These are phyloP conservation scores for Meteorus colon DNA, from an alignment of 2,888 invertebrate genomes.

Conservation along the genomic window DNA sequence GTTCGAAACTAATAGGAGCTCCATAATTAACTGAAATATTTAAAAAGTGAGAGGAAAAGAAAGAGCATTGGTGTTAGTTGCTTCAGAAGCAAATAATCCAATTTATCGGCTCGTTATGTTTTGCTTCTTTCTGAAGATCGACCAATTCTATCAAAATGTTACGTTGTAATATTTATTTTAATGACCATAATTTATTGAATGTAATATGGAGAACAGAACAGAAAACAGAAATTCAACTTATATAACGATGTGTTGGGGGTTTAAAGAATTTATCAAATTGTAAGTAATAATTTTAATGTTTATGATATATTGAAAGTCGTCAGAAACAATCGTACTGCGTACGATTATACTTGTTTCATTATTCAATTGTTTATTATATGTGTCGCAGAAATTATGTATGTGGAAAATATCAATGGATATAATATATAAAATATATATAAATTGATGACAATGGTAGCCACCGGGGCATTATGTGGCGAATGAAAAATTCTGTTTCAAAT, in stretches of 20 bases:
- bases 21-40: not conserved
- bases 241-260: slow-evolving; percentile 29
- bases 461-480: slow-evolving; percentile 31
- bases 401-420: slow-evolving; percentile 11
- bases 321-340: slow-evolving; percentile 30
- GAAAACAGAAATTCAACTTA: not conserved
- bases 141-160: slow-evolving; percentile 36
- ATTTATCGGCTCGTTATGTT: slow-evolving; percentile 28
- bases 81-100: slow-evolving; percentile 12
- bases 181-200: slow-evolving; percentile 15
- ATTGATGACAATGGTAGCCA: slow-evolving; percentile 19
- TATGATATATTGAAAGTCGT: slow-evolving; percentile 26
- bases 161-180: slow-evolving; percentile 31
- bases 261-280: slow-evolving; percentile 27
- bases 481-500: slow-evolving; percentile 25
- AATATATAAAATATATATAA: not conserved
- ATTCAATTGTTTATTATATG: not conserved
- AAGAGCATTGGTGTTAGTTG: slow-evolving; percentile 10
- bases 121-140: slow-evolving; percentile 44
- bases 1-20: not conserved
- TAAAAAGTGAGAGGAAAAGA: not conserved
- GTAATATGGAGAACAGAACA: not conserved
- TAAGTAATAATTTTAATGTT: slow-evolving; percentile 22
- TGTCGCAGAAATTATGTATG: slow-evolving; percentile 16
- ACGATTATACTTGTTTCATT: slow-evolving; percentile 2